Evolutionary conservation across 2,888 invertebrate genomes (phyloP).

Genomic region (Girardia tigrina): DNA sequence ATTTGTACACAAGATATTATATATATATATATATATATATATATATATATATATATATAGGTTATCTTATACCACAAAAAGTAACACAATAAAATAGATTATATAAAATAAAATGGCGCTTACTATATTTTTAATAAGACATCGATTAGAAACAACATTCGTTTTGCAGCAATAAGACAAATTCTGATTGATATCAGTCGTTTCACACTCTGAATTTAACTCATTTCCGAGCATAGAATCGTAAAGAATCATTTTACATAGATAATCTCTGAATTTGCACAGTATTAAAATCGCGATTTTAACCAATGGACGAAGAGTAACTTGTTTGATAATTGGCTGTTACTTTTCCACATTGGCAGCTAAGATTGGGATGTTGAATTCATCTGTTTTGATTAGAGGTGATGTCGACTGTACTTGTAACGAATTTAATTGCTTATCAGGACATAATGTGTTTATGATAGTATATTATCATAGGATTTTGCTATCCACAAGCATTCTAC

Average conservation of each 20-base stretch:
- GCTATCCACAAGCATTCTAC: no score
- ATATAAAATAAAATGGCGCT: background rate
- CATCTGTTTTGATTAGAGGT: background rate
- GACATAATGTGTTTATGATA: background rate
- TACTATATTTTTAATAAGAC: conserved; percentile 18
- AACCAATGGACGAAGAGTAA: background rate
- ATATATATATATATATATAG: no score
- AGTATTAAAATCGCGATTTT: background rate
- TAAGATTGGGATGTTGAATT: background rate
- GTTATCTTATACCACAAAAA: no score
- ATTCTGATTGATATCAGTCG: conserved; percentile 2
- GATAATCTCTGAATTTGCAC: background rate
- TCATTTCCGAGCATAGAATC: conserved; percentile 15
- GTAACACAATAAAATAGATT: no score
- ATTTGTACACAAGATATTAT: no score
- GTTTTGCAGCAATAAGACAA: background rate
- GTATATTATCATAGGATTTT: no score
- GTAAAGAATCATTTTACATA: background rate
- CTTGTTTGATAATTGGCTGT: background rate
- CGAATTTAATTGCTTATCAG: background rate
- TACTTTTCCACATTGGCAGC: background rate
- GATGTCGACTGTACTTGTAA: background rate
- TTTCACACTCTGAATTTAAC: background rate
- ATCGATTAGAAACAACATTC: background rate
- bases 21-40: no score